Conservation (phyloP, 2,888 invertebrate genomes). For the Microctonus brassicae region DNA sequence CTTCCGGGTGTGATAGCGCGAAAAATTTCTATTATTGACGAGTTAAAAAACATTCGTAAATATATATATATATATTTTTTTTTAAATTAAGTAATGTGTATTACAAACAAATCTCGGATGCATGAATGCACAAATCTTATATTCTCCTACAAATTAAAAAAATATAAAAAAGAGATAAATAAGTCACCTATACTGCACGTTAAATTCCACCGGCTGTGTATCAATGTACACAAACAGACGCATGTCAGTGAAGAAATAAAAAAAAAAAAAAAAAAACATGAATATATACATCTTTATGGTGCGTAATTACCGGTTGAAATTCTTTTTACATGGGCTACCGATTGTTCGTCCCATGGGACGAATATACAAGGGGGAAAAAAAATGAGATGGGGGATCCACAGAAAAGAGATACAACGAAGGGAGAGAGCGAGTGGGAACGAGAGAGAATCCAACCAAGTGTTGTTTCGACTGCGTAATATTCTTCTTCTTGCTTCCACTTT, state of each 20-base stretch:
- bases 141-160: background rate
- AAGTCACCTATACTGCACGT: constrained; percentile 7
- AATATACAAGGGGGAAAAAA: background rate
- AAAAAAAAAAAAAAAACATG: constrained; percentile 1
- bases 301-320: constrained; percentile 19
- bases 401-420: background rate
- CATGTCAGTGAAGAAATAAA: background rate
- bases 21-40: constrained; percentile 56
- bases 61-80: background rate
- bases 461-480: constrained; percentile 11
- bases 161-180: background rate
- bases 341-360: constrained; percentile 26
- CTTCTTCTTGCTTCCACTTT: constrained; percentile 17
- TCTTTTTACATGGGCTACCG: constrained; percentile 24
- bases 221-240: background rate
- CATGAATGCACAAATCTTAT: too few species aligned
- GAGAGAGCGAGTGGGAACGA: too few species aligned
- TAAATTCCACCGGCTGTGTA: background rate
- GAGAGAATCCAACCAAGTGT: constrained; percentile 14
- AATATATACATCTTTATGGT: constrained; percentile 13
- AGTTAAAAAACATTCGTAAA: background rate
- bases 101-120: background rate
- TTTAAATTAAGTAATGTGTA: background rate
- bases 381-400: background rate
- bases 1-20: constrained; percentile 53